Percentiles rank a stretch among this genome's conserved stretches.
Conservation (phyloP, 2,113 vertebrate genomes). For the Entelurus aequoreus region DNA sequence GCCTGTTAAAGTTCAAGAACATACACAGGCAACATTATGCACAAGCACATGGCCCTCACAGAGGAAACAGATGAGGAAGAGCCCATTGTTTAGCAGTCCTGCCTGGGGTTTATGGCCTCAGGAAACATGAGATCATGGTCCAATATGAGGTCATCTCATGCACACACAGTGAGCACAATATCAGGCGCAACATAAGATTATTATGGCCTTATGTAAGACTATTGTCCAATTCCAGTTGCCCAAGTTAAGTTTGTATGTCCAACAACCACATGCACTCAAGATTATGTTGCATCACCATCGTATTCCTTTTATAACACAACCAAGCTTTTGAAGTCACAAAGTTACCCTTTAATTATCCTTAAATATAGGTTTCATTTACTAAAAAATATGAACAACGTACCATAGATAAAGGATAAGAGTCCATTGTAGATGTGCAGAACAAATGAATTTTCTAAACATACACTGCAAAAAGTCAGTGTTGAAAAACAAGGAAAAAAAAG, state of each 20-base stretch:
- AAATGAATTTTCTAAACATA: too few relatives aligned
- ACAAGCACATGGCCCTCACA: conserved; percentile 37
- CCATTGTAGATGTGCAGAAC: too few relatives aligned
- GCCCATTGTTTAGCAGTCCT: conserved; percentile 64
- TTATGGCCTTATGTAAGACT: conserved; percentile 46
- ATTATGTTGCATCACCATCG: conserved; percentile 26
- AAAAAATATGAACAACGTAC: not conserved
- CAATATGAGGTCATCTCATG: conserved; percentile 52
- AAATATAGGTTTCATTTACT: conserved; percentile 7
- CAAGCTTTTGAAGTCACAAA: conserved; percentile 20
- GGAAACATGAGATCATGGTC: conserved; percentile 66
- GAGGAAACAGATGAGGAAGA: conserved; percentile 64
- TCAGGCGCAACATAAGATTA: conserved; percentile 22
- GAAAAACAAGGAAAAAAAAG: too few relatives aligned
- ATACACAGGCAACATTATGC: conserved; percentile 19
- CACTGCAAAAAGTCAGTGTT: too few relatives aligned
- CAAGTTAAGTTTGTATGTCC: conserved; percentile 21
- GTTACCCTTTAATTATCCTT: conserved; percentile 14
- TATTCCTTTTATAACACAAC: conserved; percentile 28
- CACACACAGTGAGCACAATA: conserved; percentile 39
- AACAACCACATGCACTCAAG: not conserved
- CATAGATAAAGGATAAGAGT: too few relatives aligned
- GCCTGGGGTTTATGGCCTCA: conserved; percentile 51
- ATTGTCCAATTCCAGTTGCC: conserved; percentile 35
- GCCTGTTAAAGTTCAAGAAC: conserved; percentile 29